phyloP scores from a whole-genome alignment of 2,888 invertebrate species.

The Aplocera efformata region DNA sequence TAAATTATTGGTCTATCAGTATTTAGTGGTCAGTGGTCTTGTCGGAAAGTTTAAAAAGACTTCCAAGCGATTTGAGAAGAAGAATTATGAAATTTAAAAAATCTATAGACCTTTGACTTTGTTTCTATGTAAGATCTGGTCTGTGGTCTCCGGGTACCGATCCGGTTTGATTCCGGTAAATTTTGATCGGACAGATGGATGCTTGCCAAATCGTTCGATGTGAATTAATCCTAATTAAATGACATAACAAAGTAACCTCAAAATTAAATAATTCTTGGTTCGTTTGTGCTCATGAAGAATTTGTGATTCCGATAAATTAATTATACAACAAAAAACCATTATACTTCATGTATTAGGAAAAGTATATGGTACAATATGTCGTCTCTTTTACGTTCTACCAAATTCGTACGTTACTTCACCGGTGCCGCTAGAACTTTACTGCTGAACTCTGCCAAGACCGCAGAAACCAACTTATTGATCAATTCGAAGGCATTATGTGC shows the following conservation, averaged over 20 bases:
- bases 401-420: conserved; percentile 87
- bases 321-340: neutral
- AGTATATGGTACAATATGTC: conserved; percentile 69
- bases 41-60: no score
- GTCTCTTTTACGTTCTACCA: conserved; percentile 85
- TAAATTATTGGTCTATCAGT: no score
- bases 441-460: conserved; percentile 82
- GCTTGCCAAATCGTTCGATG: no score
- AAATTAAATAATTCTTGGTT: conserved; percentile 24
- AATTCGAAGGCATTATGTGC: conserved; percentile 62
- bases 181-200: no score
- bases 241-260: conserved; percentile 66
- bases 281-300: neutral
- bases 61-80: no score
- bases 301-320: conserved; percentile 17
- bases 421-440: conserved; percentile 86
- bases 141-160: no score
- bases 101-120: no score
- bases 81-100: no score
- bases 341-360: conserved; percentile 20
- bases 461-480: conserved; percentile 79
- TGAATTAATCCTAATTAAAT: no score
- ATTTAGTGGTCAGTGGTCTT: no score
- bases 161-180: no score
- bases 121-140: no score